A percentile compares a stretch with the other conserved stretches of the same genome.
phyloP scores from a whole-genome alignment of 2,797 vertebrate species.

The Manis pentadactyla region DNA sequence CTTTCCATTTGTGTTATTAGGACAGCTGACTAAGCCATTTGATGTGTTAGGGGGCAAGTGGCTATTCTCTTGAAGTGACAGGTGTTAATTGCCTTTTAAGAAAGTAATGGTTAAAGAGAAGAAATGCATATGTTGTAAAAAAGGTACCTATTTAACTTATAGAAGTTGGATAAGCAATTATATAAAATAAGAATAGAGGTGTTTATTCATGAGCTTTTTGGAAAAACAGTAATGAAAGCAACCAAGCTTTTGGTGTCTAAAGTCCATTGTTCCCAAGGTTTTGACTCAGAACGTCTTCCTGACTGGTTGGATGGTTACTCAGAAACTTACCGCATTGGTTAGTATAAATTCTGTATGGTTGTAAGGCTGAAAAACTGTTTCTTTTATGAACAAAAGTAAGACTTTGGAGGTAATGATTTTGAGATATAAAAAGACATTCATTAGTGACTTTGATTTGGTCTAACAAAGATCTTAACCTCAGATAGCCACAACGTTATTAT shows the following conservation, averaged over 20 bases:
- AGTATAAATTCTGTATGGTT: not conserved
- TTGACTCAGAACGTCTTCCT: not conserved
- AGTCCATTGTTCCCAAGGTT: not conserved
- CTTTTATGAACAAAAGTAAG: not conserved
- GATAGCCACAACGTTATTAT: not conserved
- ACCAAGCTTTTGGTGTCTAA: not conserved
- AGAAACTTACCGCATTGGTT: not conserved
- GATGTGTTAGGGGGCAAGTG: not conserved
- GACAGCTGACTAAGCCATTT: not conserved
- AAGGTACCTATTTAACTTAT: not conserved
- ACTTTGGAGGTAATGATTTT: conserved; percentile 44
- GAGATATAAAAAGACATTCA: conserved; percentile 14
- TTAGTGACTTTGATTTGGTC: conserved; percentile 15
- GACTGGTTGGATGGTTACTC: not conserved
- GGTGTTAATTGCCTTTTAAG: not conserved
- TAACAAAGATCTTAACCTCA: conserved; percentile 23
- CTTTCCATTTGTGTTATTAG: not conserved
- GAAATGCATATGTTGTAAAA: not conserved
- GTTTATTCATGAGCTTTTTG: not conserved
- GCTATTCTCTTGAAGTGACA: not conserved
- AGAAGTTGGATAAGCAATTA: not conserved
- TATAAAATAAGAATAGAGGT: not conserved
- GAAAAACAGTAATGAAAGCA: not conserved
- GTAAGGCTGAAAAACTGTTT: not conserved
- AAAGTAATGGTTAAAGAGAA: conserved; percentile 32